Base-by-base conservation (phyloP, 1,140 invertebrate species). In the Hermetia illucens region DNA sequence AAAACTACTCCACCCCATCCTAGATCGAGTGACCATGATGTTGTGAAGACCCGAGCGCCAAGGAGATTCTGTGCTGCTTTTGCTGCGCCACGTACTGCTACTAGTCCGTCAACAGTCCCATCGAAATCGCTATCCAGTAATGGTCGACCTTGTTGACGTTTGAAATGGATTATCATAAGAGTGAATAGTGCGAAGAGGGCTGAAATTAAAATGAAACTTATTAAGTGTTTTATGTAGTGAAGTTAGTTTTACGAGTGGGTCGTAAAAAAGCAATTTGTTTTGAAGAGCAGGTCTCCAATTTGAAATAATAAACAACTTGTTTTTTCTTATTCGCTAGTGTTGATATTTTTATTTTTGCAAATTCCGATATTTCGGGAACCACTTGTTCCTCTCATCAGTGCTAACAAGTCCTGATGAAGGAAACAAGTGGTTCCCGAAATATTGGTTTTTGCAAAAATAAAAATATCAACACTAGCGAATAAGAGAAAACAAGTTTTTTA, bases 111-210 rank as follows among this genome's bases (percentile, higher is more conserved):
- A 5, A 73, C 72, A 0, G 73, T 74, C 27, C 73, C 74, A 44
- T 77, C 75, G 21, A 65, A 56, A 51, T 65, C 54, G 42, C 63
- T 53, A 34, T 65, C 48, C 51, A 63, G 51, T 43, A 68, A 63
- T 1, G 72, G 67, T 5, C 70, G 71, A 6, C 74, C 74, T 48
- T 84, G 79, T 31, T 76, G 70, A 9, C 85, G 68, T 54, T 92
- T 91, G 56, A 85, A 85, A 52, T 90, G 80, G 49, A 90, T 88
- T 54, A 92, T 91, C 61, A 82, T 82, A 34, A 91, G 62, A 1
- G 84, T 87, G 62, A 92, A 91, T 34, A 87, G 69, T 20, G 83
- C 83, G 53, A 92, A 92, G 0, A 84, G 74, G 20, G 83, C 84
- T 89, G 68, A 8, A 72, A 74, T 21, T 37, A 27, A 25, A n/a